Percentiles rank a stretch among this genome's conserved stretches.
phyloP scores from a whole-genome alignment of 2,888 invertebrate species.

The Rosalia funebris region DNA sequence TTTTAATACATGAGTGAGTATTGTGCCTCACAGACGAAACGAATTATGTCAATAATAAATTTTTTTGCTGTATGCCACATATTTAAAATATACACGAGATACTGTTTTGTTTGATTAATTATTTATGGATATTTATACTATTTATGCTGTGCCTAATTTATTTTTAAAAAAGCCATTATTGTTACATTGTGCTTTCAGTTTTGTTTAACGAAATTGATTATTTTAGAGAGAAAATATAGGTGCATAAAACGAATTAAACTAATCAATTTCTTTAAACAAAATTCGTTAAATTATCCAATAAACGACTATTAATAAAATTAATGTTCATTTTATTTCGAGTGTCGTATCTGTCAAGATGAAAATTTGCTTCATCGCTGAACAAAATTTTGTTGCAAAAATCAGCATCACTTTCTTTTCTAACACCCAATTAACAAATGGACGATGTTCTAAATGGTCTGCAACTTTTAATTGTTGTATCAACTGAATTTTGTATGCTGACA shows the following conservation, averaged over 20 bases:
- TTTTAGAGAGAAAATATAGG: slow-evolving; percentile 53
- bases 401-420: too few relatives aligned
- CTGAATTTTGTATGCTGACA: too few relatives aligned
- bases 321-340: background rate
- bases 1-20: slow-evolving; percentile 32
- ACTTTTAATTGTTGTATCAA: too few relatives aligned
- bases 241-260: slow-evolving; percentile 31
- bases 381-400: too few relatives aligned
- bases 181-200: slow-evolving; percentile 5
- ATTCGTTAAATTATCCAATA: slow-evolving; percentile 13
- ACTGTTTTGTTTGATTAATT: slow-evolving; percentile 39
- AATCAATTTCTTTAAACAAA: slow-evolving; percentile 14
- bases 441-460: too few relatives aligned
- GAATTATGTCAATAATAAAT: slow-evolving; percentile 25
- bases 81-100: slow-evolving; percentile 37
- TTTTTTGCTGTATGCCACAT: slow-evolving; percentile 25
- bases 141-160: slow-evolving; percentile 43
- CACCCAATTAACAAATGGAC: too few relatives aligned
- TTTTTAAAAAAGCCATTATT: slow-evolving; percentile 29
- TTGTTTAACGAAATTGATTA: slow-evolving; percentile 16
- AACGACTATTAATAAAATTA: slow-evolving; percentile 13
- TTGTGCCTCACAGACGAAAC: slow-evolving; percentile 39
- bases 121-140: slow-evolving; percentile 41
- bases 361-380: too few relatives aligned
- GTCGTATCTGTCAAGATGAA: too few relatives aligned